Base-by-base conservation (phyloP, 1,140 invertebrate genomes). In the Zaprionus capensis region DNA sequence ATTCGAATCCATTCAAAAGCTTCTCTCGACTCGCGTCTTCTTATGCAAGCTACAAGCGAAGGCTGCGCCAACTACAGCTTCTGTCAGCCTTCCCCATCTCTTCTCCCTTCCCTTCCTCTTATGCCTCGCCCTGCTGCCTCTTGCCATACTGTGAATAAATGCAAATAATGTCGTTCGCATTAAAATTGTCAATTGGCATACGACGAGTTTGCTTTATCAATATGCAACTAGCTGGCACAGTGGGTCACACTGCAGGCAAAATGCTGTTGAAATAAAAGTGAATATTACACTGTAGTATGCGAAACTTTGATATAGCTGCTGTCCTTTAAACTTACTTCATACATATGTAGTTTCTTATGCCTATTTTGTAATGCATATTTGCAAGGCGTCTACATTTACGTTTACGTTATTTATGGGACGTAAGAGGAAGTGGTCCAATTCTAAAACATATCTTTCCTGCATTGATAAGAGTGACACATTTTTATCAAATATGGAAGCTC, bases 111-210 rank as follows among this genome's bases (percentile, higher is more conserved):
- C 2, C 38, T 15, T 41, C 14, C 14, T 5, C 2, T 15, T n/a
- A 11, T 9, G 4, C 31, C 31, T 4, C 9, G 9, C 9, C 9
- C 2, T 34, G 31, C 38, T 41, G 1, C 44, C 17, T 17, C 44
- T 20, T 49, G 20, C 36, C 46, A 44, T 46, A 58, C n/a, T 63
- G 38, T 20, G 55, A 58, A 77, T 88, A 83, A 88, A 88, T 88
- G 84, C 84, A 86, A 86, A 83, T 80, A 83, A 80, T 75, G 67
- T 75, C 70, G 83, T 83, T 80, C 77, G 58, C 65, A 80, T 88
- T 77, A 75, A 77, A 82, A 69, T 78, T 80, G 80, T 88, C 83
- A 86, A 83, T 86, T 86, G 77, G 80, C 80, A 64, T 61, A 28
- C 61, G 46, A 56, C 49, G 51, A 41, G 64, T 24, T 41, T 24